These are phyloP conservation scores for Salarias fasciatus DNA, from an alignment of 2,797 vertebrate species.

Conservation along the genomic window DNA sequence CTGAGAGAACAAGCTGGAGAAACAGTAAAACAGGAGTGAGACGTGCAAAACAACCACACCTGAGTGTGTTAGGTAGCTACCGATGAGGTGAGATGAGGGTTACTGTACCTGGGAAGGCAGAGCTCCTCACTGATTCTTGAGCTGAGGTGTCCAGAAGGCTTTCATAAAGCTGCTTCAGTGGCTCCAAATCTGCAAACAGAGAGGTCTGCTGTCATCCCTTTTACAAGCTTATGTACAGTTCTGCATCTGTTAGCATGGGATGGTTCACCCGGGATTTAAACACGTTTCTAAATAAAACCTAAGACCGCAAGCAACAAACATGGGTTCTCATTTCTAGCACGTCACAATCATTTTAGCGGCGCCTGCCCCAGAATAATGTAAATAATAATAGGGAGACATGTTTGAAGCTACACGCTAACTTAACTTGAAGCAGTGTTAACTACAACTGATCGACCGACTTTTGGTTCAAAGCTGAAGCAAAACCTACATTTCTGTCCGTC, in stretches of 20 bases:
- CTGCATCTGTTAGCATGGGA: too few species aligned
- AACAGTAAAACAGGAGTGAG: neutral
- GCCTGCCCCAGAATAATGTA: too few species aligned
- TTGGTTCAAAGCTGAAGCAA: neutral
- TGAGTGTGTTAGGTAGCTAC: neutral
- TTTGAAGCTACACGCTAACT: neutral
- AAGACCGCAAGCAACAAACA: too few species aligned
- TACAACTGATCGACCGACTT: neutral
- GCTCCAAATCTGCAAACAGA: slow-evolving; percentile 58
- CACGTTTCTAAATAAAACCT: too few species aligned
- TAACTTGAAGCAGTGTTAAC: neutral
- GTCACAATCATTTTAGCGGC: too few species aligned
- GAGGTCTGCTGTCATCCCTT: too few species aligned
- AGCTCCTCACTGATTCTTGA: slow-evolving; percentile 33
- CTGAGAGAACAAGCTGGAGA: slow-evolving; percentile 69
- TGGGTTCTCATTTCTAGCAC: too few species aligned
- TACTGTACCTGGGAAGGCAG: slow-evolving; percentile 70
- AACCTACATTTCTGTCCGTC: slow-evolving; percentile 63
- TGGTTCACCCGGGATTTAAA: too few species aligned
- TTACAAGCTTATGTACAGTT: too few species aligned
- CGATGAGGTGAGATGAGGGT: neutral
- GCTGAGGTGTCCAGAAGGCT: slow-evolving; percentile 48
- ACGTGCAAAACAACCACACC: neutral
- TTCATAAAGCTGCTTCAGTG: slow-evolving; percentile 58
- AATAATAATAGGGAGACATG: too few species aligned